Percentiles rank a stretch among this genome's conserved stretches.
These are phyloP conservation scores for Spea bombifrons DNA, from an alignment of 2,113 vertebrate genomes.

Conservation along the genomic window DNA sequence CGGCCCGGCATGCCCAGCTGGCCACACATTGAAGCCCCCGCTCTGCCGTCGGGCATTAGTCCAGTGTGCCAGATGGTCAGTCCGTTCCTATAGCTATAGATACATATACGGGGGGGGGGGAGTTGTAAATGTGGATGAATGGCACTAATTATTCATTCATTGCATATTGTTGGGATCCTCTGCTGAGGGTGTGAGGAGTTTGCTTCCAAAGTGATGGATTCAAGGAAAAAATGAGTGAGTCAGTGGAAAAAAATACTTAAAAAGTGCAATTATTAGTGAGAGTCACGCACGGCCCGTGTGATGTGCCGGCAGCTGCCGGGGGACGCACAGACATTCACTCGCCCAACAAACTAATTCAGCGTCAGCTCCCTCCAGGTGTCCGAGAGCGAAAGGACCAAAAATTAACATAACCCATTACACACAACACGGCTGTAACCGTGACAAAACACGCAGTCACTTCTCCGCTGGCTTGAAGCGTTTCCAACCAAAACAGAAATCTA, in stretches of 20 bases:
- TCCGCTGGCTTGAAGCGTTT: slow-evolving; percentile 18
- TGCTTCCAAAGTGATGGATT: neutral
- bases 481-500: slow-evolving; percentile 40
- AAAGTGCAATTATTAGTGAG: slow-evolving; percentile 6
- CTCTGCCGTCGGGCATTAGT: too few species aligned
- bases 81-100: too few species aligned
- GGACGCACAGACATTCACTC: slow-evolving; percentile 2
- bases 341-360: neutral
- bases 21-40: too few species aligned
- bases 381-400: neutral
- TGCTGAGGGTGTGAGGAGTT: too few species aligned
- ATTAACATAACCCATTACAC: slow-evolving; percentile 40
- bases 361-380: slow-evolving; percentile 24
- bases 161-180: too few species aligned
- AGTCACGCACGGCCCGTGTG: neutral
- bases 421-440: neutral
- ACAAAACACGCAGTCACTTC: slow-evolving; percentile 10
- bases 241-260: slow-evolving; percentile 35
- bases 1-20: too few species aligned
- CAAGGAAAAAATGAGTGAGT: slow-evolving; percentile 15
- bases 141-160: too few species aligned
- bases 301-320: neutral
- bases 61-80: too few species aligned
- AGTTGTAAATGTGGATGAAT: too few species aligned
- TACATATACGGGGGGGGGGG: too few species aligned